Evolutionary conservation across 2,888 invertebrate species (phyloP), one percentile per base, ranked within the genome.

Genomic region (Chromoteleia sp.): DNA sequence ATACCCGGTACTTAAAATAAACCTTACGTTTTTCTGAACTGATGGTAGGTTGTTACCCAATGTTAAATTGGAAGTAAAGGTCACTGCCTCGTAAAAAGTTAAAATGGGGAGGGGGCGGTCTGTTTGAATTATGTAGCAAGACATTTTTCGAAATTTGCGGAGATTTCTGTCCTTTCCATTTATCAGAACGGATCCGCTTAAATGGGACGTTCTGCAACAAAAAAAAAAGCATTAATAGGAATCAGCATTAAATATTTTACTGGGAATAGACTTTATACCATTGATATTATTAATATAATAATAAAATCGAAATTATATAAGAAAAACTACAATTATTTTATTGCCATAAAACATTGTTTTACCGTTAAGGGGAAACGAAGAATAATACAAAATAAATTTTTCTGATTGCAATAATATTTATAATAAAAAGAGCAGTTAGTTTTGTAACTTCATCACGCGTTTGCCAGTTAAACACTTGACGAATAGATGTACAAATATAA

Each of bases 121-220:
- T 88, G 97, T 97, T 91, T 99, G 98, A 98, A 98, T 98, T 85
- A 99, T 98, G 92, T 98, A 98, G 90, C 98, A 98, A 10, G 98
- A 98, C 92, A 98, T 94, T 91, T 98, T 98, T 30, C 98, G 95
- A 92, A 98, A 98, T 79, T 96, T 93, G 39, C 98, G 93, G 45
- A 97, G 93, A 92, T 97, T 97, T 65, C 98, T 93, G 84, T 96
- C 96, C 88, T 96, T 96, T 50, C 97, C 97, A 90, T 98, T 98
- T 87, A 98, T 97, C 71, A 95, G 92, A 81, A 98, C 96, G 25
- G 95, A 95, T 5, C 98, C 98, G 86, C 95, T 96, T 19, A 98
- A 93, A 88, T 97, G 96, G 76, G 96, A 95, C 50, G 96, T 97
- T 92, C 97, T 97, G 43, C 15, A 63, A 73, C 52, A 39, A 19